phyloP scores from a whole-genome alignment of 2,113 vertebrate genomes.

The Phylloscopus whistleri region DNA sequence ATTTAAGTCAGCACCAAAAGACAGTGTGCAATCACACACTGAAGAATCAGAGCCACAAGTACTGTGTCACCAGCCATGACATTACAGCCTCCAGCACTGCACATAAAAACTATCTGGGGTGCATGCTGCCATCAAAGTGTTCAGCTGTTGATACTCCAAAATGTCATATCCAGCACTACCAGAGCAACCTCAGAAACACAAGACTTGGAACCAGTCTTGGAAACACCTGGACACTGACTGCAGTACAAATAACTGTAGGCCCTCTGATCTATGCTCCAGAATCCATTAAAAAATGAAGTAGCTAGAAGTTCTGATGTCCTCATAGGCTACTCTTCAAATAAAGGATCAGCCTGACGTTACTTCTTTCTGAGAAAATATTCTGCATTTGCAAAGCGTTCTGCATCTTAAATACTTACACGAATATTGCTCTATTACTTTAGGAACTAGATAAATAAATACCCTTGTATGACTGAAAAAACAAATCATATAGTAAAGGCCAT shows the following conservation, averaged over 20 bases:
- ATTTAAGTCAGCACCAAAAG: not conserved
- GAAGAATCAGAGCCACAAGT: not conserved
- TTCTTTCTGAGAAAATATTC: not conserved
- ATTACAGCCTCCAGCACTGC: not conserved
- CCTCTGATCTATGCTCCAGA: not conserved
- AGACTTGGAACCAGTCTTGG: not conserved
- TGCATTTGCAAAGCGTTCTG: not conserved
- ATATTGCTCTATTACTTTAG: not conserved
- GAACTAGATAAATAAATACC: not conserved
- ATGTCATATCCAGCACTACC: not conserved
- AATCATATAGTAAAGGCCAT: not conserved
- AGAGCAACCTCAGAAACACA: not conserved
- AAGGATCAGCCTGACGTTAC: not conserved
- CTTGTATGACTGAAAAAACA: not conserved
- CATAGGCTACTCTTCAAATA: not conserved
- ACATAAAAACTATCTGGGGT: not conserved
- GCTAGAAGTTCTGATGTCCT: not conserved
- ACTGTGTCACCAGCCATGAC: not conserved
- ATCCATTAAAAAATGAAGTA: not conserved
- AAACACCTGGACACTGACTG: not conserved
- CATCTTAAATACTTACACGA: not conserved
- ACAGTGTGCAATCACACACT: not conserved
- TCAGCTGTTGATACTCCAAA: not conserved
- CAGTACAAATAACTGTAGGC: not conserved
- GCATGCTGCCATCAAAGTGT: not conserved